Evolutionary conservation across 2,888 invertebrate species (phyloP).

Genomic region (Conomelus anceps): DNA sequence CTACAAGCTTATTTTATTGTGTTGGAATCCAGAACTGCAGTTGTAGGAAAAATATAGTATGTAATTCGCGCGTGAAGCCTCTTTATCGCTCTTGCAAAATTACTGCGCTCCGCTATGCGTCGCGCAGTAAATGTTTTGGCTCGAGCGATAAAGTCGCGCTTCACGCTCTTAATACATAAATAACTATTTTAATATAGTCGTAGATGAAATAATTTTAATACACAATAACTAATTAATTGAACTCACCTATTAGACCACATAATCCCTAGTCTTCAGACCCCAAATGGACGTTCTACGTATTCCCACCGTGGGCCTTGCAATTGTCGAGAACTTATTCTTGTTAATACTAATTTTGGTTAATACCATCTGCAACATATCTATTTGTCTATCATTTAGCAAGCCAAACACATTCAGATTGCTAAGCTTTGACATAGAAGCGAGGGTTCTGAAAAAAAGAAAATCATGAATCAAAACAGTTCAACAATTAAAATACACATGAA

Average conservation of each 20-base stretch:
- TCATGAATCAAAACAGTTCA: too few relatives aligned
- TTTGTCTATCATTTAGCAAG: slow-evolving; percentile 23
- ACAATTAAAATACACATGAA: too few relatives aligned
- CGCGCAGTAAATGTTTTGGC: too few relatives aligned
- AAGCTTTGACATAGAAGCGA: not conserved
- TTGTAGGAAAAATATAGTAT: too few relatives aligned
- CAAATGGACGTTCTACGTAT: slow-evolving; percentile 81
- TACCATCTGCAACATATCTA: slow-evolving; percentile 20
- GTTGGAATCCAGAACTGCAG: too few relatives aligned
- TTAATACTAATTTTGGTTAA: slow-evolving; percentile 48
- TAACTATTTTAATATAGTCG: too few relatives aligned
- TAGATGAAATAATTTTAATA: not conserved
- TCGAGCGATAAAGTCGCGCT: too few relatives aligned
- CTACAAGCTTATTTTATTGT: too few relatives aligned
- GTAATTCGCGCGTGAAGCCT: too few relatives aligned
- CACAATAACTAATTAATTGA: not conserved
- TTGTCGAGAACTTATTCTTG: slow-evolving; percentile 71
- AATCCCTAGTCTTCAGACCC: slow-evolving; percentile 78
- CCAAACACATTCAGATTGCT: slow-evolving; percentile 28
- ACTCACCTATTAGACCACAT: slow-evolving; percentile 31
- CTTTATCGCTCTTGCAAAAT: too few relatives aligned
- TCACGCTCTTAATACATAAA: too few relatives aligned
- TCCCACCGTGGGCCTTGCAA: slow-evolving; percentile 86
- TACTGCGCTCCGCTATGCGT: too few relatives aligned
- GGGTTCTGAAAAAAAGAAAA: not conserved